phyloP scores from a whole-genome alignment of 2,797 vertebrate genomes.

The Gymnoscopelus microlampas region DNA sequence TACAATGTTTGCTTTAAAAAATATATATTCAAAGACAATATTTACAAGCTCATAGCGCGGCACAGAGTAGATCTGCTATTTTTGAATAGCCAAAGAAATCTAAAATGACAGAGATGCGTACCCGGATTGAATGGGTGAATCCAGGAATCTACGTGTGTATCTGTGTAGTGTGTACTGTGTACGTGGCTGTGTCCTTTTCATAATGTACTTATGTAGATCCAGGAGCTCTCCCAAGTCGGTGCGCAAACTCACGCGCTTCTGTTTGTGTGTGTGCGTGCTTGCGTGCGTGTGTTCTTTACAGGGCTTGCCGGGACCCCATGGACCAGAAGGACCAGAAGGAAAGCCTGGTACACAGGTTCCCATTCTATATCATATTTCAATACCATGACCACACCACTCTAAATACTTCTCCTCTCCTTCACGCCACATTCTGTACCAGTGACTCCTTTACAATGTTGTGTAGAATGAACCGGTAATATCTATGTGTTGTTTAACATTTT shows the following conservation, averaged over 20 bases:
- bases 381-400: conserved; percentile 62
- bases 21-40: too few species aligned
- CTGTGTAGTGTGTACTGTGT: background rate
- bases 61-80: too few species aligned
- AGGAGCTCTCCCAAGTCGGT: too few species aligned
- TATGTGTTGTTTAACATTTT: background rate
- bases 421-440: background rate
- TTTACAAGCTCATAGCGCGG: too few species aligned
- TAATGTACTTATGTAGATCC: background rate
- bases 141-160: background rate
- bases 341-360: conserved; percentile 99
- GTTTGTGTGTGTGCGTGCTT: conserved; percentile 37
- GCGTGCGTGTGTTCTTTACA: conserved; percentile 57
- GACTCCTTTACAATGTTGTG: background rate
- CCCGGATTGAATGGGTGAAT: too few species aligned
- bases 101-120: too few species aligned
- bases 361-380: conserved; percentile 87
- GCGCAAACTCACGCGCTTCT: background rate
- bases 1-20: too few species aligned
- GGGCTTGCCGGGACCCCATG: conserved; percentile 83
- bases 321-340: conserved; percentile 90
- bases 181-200: background rate
- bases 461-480: too few species aligned
- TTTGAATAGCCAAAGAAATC: too few species aligned
- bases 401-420: conserved; percentile 20